Conservation (phyloP, 2,113 vertebrate genomes). For the Corythoichthys intestinalis region DNA sequence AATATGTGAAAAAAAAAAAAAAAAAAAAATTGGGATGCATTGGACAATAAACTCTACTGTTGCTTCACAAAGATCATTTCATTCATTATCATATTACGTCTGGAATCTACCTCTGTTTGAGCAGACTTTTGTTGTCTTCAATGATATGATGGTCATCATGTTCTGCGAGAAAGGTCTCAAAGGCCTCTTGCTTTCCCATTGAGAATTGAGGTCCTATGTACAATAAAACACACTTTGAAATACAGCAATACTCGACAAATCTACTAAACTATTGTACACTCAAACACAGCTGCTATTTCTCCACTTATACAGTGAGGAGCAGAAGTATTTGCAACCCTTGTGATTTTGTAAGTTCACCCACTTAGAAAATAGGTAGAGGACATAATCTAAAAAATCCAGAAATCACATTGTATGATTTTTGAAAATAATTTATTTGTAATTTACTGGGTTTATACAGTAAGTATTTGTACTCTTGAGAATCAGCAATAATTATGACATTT, state of each 20-base stretch:
- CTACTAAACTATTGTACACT: not conserved
- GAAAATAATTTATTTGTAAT: too few species aligned
- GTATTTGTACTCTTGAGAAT: too few species aligned
- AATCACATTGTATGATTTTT: too few species aligned
- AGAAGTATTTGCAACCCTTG: too few species aligned
- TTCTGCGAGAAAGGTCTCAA: conserved; percentile 83
- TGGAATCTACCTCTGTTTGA: conserved; percentile 83
- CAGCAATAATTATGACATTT: too few species aligned
- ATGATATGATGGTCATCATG: conserved; percentile 76
- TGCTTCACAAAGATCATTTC: too few species aligned
- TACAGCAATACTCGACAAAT: not conserved
- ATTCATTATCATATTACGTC: not conserved
- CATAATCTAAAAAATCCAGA: too few species aligned
- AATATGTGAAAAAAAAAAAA: not conserved
- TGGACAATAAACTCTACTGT: not conserved
- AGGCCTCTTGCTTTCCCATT: conserved; percentile 83
- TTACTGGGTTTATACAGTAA: too few species aligned
- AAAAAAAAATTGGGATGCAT: not conserved
- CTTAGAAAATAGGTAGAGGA: too few species aligned
- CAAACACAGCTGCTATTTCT: not conserved
- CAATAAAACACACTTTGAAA: not conserved
- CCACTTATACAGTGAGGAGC: not conserved
- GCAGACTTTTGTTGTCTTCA: conserved; percentile 83
- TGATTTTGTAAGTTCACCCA: too few species aligned
- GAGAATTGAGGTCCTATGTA: conserved; percentile 71